These are phyloP conservation scores for Phoenicopterus ruber DNA, from an alignment of 2,113 vertebrate species.

Conservation along the genomic window DNA sequence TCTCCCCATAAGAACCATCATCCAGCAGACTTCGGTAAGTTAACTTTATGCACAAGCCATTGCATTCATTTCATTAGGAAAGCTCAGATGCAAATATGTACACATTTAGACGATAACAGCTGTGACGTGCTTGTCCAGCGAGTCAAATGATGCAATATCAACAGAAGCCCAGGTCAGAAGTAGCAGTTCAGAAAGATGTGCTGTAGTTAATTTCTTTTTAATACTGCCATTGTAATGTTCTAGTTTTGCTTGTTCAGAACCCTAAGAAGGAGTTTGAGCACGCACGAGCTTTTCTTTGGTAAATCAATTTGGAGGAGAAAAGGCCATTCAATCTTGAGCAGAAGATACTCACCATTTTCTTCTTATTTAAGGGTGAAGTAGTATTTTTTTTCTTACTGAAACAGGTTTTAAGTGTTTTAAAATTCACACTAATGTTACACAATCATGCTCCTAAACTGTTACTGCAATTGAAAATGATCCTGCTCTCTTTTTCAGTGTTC, in stretches of 20 bases:
- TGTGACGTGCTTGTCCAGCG: not conserved
- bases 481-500: not conserved
- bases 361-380: not conserved
- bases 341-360: not conserved
- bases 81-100: not conserved
- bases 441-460: accelerated
- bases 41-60: not conserved
- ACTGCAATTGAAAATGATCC: not conserved
- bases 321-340: not conserved
- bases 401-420: not conserved
- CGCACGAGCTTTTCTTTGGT: accelerated
- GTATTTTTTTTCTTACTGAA: not conserved
- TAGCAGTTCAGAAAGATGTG: not conserved
- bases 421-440: not conserved
- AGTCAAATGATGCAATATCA: not conserved
- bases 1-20: not conserved
- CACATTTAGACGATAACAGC: not conserved
- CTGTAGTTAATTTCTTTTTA: not conserved
- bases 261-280: not conserved
- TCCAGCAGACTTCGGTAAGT: not conserved
- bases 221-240: not conserved
- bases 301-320: not conserved
- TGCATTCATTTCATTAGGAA: not conserved
- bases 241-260: not conserved
- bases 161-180: not conserved